Evolutionary conservation across 1,140 invertebrate genomes (phyloP), one percentile per base, ranked within the genome.

Genomic region (Archivesica marissinica): DNA sequence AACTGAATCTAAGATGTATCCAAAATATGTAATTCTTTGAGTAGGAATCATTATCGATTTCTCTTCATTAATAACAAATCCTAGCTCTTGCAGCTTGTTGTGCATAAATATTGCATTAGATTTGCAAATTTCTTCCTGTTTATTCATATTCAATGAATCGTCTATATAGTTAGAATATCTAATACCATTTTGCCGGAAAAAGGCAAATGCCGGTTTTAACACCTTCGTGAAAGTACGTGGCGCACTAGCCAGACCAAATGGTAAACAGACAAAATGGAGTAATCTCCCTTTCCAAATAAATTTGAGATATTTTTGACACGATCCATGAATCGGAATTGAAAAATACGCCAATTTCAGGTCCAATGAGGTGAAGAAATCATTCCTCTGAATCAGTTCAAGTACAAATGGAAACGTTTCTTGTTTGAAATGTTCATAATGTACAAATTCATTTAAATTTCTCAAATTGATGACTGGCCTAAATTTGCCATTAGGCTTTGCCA

Each of bases 381-480:
- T 72, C 41, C 23, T 30, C 64, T 75, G 50, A 28, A 88, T 80
- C 20, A 82, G 20, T 7, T 61, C 61, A 1, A 87, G 25, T 56
- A 64, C 78, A 72, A 56, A 70, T 28, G 61, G 47, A 23, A 88
- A 81, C 15, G 66, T 84, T 35, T 88, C 88, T 61, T 75, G 75
- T 79, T 88, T 87, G 39, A 88, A 89, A 76, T 89, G 86, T 35
- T 80, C 50, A 56, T 89, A 86, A 41, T 52, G n/a, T 20, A 89
- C 83, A 80, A 72, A 87, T n/a, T 66, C 35, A 70, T 89, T 89
- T 11, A 84, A 77, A 30, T 44, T 6, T 76, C 68, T 85, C 7
- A n/a, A 75, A 4, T 44, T 38, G 76, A 88, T 66, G 30, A 88
- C 56, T 61, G 75, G 78, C 44, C 88, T 44, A 50, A 56, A 82